Conservation (phyloP, 2,113 vertebrate genomes). For the Phycodurus eques region DNA sequence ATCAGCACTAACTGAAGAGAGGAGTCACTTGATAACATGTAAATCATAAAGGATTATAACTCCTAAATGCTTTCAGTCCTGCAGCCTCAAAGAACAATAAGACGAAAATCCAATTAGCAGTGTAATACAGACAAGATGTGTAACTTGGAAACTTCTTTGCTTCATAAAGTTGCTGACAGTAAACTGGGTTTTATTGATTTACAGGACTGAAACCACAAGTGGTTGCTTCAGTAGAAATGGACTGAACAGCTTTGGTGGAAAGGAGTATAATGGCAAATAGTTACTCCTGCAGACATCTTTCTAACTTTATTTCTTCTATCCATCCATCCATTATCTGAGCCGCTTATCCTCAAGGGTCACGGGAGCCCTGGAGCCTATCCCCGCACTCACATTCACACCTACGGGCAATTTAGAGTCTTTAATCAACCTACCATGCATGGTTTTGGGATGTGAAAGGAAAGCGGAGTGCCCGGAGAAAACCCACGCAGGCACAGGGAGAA, state of each 20-base stretch:
- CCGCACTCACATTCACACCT: no score
- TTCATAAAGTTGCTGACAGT: slow-evolving; percentile 1
- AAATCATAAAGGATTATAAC: slow-evolving; percentile 7
- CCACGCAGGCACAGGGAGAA: no score
- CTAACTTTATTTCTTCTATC: no score
- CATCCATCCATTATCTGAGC: no score
- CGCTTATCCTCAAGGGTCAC: no score
- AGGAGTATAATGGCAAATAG: not conserved
- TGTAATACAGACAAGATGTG: not conserved
- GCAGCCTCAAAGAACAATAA: slow-evolving; percentile 13
- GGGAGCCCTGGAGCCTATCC: no score
- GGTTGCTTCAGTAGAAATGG: slow-evolving; percentile 9
- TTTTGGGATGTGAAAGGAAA: no score
- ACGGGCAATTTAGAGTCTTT: no score
- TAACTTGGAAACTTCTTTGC: not conserved
- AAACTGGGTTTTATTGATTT: not conserved
- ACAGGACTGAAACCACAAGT: not conserved
- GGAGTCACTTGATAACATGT: not conserved
- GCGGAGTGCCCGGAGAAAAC: no score
- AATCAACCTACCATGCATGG: no score
- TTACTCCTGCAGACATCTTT: not conserved
- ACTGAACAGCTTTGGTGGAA: not conserved
- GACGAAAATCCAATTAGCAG: slow-evolving; percentile 4
- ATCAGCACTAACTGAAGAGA: slow-evolving; percentile 7
- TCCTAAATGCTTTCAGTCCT: not conserved